phyloP scores from a whole-genome alignment of 2,113 vertebrate species.

The Quiscalus mexicanus region DNA sequence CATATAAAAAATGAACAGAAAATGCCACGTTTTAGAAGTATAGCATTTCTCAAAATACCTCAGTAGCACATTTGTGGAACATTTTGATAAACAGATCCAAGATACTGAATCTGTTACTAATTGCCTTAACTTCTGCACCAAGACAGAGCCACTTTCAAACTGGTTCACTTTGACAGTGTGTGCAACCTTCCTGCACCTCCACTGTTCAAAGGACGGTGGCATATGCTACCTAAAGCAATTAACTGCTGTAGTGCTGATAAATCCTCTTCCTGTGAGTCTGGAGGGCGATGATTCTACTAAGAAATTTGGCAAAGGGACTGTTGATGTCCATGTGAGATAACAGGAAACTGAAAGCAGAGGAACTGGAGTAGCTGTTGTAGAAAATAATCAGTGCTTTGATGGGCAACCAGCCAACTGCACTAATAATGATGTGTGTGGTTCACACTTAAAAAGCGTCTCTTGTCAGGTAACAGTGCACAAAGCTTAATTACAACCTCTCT shows the following conservation, averaged over 20 bases:
- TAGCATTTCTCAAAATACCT: not conserved
- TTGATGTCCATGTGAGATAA: slow-evolving; percentile 24
- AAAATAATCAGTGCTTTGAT: slow-evolving; percentile 40
- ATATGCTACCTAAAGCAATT: slow-evolving; percentile 38
- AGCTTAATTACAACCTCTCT: not conserved
- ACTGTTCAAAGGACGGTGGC: slow-evolving; percentile 2
- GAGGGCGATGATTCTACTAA: not conserved
- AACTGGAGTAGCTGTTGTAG: slow-evolving; percentile 30
- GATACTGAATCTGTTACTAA: not conserved
- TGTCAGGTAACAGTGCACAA: not conserved
- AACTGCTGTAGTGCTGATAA: slow-evolving; percentile 13
- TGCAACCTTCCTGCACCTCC: not conserved
- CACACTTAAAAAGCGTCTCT: not conserved
- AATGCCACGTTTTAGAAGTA: not conserved
- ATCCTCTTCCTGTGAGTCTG: slow-evolving; percentile 26
- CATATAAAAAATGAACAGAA: not conserved
- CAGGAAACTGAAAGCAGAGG: slow-evolving; percentile 36
- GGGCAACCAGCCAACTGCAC: slow-evolving; percentile 16
- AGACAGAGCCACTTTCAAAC: not conserved
- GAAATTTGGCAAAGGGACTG: slow-evolving; percentile 35
- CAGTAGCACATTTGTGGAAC: not conserved
- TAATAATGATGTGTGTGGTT: slow-evolving; percentile 11
- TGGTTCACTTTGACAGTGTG: not conserved
- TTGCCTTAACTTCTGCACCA: not conserved
- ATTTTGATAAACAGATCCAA: not conserved